phyloP scores from a whole-genome alignment of 2,888 invertebrate species.

The Alentia gelatinosa region DNA sequence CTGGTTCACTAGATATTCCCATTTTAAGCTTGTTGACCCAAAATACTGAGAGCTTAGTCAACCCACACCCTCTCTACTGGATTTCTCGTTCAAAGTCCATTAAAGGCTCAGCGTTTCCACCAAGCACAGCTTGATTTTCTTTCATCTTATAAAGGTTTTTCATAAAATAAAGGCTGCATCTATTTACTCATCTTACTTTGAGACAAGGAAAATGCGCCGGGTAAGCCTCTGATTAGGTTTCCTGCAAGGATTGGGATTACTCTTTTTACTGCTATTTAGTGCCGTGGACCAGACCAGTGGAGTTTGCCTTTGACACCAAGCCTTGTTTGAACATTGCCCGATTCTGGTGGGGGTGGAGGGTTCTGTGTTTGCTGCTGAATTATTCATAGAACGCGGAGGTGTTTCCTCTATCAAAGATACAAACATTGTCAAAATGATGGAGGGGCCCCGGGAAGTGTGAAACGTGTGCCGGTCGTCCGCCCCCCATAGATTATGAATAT shows the following conservation, averaged over 20 bases:
- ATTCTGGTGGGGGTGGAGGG: neutral
- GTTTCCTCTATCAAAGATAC: neutral
- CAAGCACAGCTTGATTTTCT: neutral
- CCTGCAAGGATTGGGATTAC: neutral
- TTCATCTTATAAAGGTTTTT: neutral
- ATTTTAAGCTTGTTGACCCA: neutral
- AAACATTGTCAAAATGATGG: constrained; percentile 2
- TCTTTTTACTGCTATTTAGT: neutral
- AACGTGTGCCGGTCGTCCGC: neutral
- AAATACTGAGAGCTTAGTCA: neutral
- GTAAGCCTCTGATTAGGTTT: neutral
- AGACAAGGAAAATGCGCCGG: neutral
- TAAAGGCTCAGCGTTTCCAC: neutral
- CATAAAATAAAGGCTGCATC: neutral
- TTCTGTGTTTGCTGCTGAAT: neutral
- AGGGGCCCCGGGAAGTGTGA: neutral
- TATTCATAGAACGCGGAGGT: neutral
- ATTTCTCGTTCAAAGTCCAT: neutral
- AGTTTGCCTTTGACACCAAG: neutral
- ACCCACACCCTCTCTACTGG: neutral
- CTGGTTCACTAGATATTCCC: neutral
- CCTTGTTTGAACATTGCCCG: neutral
- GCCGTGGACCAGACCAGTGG: neutral
- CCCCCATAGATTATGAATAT: too few relatives aligned
- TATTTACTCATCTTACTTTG: neutral